phyloP scores from a whole-genome alignment of 2,797 vertebrate species.

The Pagetopsis macropterus region DNA sequence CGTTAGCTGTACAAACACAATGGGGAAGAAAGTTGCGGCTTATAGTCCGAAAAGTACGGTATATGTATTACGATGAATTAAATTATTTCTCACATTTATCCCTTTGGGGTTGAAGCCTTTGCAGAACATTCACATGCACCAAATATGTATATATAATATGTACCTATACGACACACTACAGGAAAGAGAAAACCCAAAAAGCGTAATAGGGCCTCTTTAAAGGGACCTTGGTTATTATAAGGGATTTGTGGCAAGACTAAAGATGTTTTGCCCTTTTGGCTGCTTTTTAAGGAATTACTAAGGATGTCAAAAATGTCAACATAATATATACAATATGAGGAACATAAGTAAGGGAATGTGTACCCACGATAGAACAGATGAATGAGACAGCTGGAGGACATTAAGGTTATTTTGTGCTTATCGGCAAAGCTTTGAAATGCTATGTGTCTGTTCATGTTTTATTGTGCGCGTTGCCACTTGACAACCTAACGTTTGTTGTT shows the following conservation, averaged over 20 bases:
- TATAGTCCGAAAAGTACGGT: too few relatives aligned
- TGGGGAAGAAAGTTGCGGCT: too few relatives aligned
- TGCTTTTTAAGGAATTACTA: background rate
- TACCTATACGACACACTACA: too few relatives aligned
- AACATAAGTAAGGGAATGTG: background rate
- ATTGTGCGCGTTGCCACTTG: slow-evolving; percentile 10
- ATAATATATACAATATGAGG: background rate
- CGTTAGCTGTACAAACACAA: too few relatives aligned
- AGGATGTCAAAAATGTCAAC: background rate
- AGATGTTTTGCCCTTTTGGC: background rate
- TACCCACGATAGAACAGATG: slow-evolving; percentile 20
- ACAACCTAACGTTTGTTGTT: slow-evolving; percentile 21
- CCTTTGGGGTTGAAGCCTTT: too few relatives aligned
- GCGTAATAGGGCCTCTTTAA: too few relatives aligned
- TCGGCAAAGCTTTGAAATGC: slow-evolving; percentile 12
- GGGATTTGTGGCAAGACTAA: background rate
- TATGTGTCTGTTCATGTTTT: slow-evolving; percentile 23
- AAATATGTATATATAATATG: too few relatives aligned
- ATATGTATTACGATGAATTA: too few relatives aligned
- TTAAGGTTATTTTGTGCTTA: slow-evolving; percentile 32
- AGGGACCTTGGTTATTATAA: too few relatives aligned
- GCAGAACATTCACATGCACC: too few relatives aligned
- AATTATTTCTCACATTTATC: too few relatives aligned
- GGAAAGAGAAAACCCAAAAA: too few relatives aligned
- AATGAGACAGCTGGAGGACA: slow-evolving; percentile 33